Percentiles rank a stretch among this genome's conserved stretches.
Conservation (phyloP, 37 sponge, comb jelly and placozoan species). For the Ianthella basta region DNA sequence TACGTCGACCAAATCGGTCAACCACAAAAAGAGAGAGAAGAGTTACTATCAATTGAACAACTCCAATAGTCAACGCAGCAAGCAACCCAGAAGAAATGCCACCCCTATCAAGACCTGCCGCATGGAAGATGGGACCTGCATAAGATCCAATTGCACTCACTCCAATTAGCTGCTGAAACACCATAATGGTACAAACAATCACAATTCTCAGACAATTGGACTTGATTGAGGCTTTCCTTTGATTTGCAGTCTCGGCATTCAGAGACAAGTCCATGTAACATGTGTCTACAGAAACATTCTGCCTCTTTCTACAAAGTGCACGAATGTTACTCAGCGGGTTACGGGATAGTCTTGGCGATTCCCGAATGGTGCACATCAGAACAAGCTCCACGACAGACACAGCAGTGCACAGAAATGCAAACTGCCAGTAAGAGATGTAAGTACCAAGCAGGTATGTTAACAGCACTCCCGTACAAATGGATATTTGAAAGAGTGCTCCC, state of each 20-base stretch:
- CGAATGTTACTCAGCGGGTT: not conserved
- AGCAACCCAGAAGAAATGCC: not conserved
- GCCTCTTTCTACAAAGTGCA: not conserved
- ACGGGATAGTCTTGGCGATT: constrained; percentile 78
- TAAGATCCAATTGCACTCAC: constrained; percentile 35
- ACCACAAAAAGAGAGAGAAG: constrained; percentile 34
- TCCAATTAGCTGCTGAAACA: constrained; percentile 49
- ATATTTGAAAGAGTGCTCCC: constrained; percentile 76
- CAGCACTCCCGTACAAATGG: constrained; percentile 71
- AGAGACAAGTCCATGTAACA: too few species aligned
- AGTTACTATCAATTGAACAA: constrained; percentile 3
- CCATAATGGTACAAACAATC: constrained; percentile 45
- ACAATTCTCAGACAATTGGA: not conserved
- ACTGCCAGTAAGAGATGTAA: constrained; percentile 37
- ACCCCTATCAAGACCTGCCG: not conserved
- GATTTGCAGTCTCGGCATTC: too few species aligned
- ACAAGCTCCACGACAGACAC: constrained; percentile 50
- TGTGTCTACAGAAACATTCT: too few species aligned
- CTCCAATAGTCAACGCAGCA: constrained; percentile 8
- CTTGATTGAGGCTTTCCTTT: too few species aligned
- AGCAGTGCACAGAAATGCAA: constrained; percentile 51
- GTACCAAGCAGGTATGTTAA: constrained; percentile 47
- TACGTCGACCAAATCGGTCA: constrained; percentile 46
- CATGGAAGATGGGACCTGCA: constrained; percentile 20
- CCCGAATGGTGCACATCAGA: constrained; percentile 57